Percentiles rank a stretch among this genome's conserved stretches.
Conservation (phyloP, 2,888 invertebrate genomes). For the Sisyra terminalis region DNA sequence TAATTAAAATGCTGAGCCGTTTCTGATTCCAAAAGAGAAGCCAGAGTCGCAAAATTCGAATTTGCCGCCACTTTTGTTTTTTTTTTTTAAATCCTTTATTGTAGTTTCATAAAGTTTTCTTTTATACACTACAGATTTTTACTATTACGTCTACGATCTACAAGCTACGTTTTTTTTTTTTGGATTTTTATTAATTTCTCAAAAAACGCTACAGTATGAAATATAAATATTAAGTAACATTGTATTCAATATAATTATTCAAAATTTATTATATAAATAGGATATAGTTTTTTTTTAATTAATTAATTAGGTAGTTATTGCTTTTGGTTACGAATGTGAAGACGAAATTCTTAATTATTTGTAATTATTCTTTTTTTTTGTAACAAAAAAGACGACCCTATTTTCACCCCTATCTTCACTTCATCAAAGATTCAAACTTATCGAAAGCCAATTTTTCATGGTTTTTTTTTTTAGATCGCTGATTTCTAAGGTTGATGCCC, state of each 20-base stretch:
- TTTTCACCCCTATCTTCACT: no score
- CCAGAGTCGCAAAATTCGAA: slow-evolving; percentile 26
- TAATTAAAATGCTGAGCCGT: slow-evolving; percentile 28
- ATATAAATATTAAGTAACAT: no score
- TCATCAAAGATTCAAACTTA: no score
- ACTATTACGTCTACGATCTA: slow-evolving; percentile 2
- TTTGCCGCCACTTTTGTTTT: slow-evolving; percentile 12
- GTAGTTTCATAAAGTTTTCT: no score
- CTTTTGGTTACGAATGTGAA: slow-evolving; percentile 29
- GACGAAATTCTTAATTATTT: slow-evolving; percentile 22
- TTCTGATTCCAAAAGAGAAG: slow-evolving; percentile 14
- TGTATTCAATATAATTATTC: no score
- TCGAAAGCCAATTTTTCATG: no score
- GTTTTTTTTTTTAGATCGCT: no score
- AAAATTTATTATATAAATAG: slow-evolving; percentile 11
- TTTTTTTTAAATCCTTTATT: background rate
- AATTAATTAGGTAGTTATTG: slow-evolving; percentile 22
- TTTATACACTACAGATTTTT: slow-evolving; percentile 10
- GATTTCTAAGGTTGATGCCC: no score
- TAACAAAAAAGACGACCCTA: no score
- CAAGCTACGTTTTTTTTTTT: slow-evolving; percentile 11
- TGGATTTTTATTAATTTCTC: no score
- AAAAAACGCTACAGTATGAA: no score
- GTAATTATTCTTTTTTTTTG: slow-evolving; percentile 14
- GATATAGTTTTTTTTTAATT: slow-evolving; percentile 19